These are phyloP conservation scores for Prorops nasuta DNA, from an alignment of 1,140 invertebrate species.

Conservation along the genomic window DNA sequence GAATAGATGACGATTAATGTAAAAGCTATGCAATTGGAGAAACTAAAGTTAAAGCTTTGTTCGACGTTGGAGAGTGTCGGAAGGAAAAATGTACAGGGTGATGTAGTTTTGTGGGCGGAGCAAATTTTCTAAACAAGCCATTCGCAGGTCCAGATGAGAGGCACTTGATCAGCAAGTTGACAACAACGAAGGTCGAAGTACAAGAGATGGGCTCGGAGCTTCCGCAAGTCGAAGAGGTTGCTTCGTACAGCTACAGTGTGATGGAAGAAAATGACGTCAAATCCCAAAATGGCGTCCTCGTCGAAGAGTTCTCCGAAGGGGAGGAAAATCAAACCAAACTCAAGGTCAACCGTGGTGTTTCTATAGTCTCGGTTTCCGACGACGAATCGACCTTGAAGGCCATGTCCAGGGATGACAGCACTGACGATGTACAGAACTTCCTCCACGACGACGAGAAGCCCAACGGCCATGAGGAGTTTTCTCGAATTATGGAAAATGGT, in stretches of 20 bases:
- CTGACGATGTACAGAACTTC: conserved; percentile 52
- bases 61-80: too few relatives aligned
- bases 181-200: conserved; percentile 59
- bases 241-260: conserved; percentile 58
- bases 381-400: conserved; percentile 62
- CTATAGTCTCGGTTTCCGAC: conserved; percentile 66
- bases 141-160: conserved; percentile 66
- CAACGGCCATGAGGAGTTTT: conserved; percentile 24
- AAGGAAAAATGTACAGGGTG: too few relatives aligned
- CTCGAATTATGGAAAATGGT: conserved; percentile 31
- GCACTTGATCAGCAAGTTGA: conserved; percentile 66
- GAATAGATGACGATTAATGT: too few relatives aligned
- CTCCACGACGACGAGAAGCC: conserved; percentile 36
- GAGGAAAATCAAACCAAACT: conserved; percentile 54
- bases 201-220: conserved; percentile 56
- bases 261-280: conserved; percentile 39
- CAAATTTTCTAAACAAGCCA: conserved; percentile 10
- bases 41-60: too few relatives aligned
- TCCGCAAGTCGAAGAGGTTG: conserved; percentile 63
- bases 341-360: conserved; percentile 58
- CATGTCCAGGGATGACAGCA: conserved; percentile 61
- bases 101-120: too few relatives aligned
- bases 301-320: conserved; percentile 59
- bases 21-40: too few relatives aligned
- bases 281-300: conserved; percentile 54